These are phyloP conservation scores for Thalassoma bifasciatum DNA, from an alignment of 2,113 vertebrate genomes.

Conservation along the genomic window DNA sequence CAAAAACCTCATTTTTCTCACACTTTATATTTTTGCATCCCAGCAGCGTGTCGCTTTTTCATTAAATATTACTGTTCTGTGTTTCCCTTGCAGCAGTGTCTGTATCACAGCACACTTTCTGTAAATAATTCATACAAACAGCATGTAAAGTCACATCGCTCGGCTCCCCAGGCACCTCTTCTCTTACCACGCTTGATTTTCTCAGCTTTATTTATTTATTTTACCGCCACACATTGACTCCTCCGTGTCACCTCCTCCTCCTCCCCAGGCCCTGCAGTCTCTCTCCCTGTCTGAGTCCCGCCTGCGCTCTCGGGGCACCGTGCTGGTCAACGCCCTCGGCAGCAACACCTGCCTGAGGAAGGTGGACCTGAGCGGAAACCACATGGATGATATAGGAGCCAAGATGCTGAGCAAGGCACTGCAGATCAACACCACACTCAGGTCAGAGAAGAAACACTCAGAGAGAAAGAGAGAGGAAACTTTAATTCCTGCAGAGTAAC, in stretches of 20 bases:
- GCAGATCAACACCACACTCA: conserved; percentile 82
- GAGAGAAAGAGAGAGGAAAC: not conserved
- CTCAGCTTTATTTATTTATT: conserved; percentile 18
- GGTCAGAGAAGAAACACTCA: conserved; percentile 37
- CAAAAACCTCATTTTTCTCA: not conserved
- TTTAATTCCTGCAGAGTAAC: not conserved
- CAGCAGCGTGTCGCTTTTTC: conserved; percentile 30
- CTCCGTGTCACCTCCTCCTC: not conserved
- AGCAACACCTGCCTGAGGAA: conserved; percentile 90
- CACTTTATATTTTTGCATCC: conserved; percentile 34
- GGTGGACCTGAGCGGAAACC: conserved; percentile 90
- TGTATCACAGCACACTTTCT: conserved; percentile 41
- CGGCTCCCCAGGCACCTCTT: not conserved
- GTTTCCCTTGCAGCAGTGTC: conserved; percentile 33
- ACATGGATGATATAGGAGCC: conserved; percentile 91
- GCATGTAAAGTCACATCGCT: conserved; percentile 54
- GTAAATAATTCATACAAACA: conserved; percentile 70
- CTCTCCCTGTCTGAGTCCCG: conserved; percentile 87
- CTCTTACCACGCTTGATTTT: not conserved
- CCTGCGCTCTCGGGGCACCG: conserved; percentile 87
- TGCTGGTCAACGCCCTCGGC: conserved; percentile 90
- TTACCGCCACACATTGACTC: not conserved
- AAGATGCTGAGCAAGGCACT: conserved; percentile 93
- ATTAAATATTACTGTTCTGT: conserved; percentile 62
- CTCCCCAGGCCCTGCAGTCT: conserved; percentile 85